Evolutionary conservation across 2,888 invertebrate species (phyloP).

Genomic region (Tetragonula carbonaria): DNA sequence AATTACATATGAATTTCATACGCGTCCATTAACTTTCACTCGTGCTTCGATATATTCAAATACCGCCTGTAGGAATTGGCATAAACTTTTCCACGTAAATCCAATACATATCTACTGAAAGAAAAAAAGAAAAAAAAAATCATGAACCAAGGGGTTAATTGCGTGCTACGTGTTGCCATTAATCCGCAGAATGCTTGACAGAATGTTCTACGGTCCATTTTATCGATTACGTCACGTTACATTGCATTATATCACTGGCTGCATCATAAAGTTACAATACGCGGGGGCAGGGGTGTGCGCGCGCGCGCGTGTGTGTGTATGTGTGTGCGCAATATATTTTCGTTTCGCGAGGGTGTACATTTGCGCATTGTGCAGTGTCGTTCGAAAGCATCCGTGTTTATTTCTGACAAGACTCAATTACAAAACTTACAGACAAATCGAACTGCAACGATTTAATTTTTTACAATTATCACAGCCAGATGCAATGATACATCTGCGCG

Average conservation of each 20-base stretch:
- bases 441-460: too few species aligned
- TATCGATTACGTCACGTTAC: background rate
- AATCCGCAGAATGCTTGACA: background rate
- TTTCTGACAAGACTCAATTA: too few species aligned
- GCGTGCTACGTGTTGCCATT: background rate
- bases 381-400: too few species aligned
- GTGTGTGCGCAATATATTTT: too few species aligned
- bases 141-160: background rate
- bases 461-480: too few species aligned
- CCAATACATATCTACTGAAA: too few species aligned
- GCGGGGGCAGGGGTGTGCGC: too few species aligned
- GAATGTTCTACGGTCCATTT: conserved; percentile 1
- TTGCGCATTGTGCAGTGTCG: too few species aligned
- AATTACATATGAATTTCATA: background rate
- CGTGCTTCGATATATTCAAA: background rate
- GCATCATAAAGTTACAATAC: background rate
- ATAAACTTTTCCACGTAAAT: background rate
- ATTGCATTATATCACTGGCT: background rate
- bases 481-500: too few species aligned
- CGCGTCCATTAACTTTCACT: background rate
- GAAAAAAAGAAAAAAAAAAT: background rate
- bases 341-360: too few species aligned
- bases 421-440: too few species aligned
- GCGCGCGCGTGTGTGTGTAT: too few species aligned
- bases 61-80: background rate